Evolutionary conservation across 2,888 invertebrate genomes (phyloP).

Genomic region (Lasioglossum zephyrum): DNA sequence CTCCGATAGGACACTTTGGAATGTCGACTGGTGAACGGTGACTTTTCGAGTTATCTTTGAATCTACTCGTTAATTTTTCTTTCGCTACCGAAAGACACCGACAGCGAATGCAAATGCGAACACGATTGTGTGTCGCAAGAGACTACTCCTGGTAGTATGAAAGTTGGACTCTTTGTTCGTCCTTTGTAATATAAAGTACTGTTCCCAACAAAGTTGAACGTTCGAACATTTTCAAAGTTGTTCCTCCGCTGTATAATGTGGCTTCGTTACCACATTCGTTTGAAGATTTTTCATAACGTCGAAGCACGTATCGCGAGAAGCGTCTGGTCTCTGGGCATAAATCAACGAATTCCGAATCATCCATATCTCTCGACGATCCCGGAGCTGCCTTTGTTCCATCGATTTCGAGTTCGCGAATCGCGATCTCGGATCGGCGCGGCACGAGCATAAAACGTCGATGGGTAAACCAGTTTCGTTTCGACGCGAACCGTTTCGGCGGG

Average conservation of each 20-base stretch:
- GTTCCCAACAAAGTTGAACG: not conserved
- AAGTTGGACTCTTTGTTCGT: not conserved
- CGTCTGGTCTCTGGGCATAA: not conserved
- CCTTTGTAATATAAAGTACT: not conserved
- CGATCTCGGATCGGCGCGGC: not conserved
- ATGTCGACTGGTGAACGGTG: not conserved
- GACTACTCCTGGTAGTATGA: not conserved
- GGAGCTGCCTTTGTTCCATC: not conserved
- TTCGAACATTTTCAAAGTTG: not conserved
- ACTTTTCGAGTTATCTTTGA: constrained; percentile 6
- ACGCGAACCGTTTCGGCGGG: constrained; percentile 36
- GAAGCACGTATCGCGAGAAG: not conserved
- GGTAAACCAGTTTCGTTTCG: constrained; percentile 46
- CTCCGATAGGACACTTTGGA: constrained; percentile 8
- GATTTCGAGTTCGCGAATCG: constrained; percentile 26
- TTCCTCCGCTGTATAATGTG: not conserved
- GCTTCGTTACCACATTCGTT: not conserved
- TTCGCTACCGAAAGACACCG: not conserved
- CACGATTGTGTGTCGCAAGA: not conserved
- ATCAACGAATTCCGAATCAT: constrained; percentile 7
- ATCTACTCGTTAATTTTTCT: constrained; percentile 1
- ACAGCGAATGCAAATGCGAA: not conserved
- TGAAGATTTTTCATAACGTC: not conserved
- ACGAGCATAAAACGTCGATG: constrained; percentile 8
- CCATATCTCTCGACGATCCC: constrained; percentile 16